A percentile compares a stretch with the other conserved stretches of the same genome.
phyloP scores from a whole-genome alignment of 1,140 invertebrate genomes.

The Acromyrmex echinatior region DNA sequence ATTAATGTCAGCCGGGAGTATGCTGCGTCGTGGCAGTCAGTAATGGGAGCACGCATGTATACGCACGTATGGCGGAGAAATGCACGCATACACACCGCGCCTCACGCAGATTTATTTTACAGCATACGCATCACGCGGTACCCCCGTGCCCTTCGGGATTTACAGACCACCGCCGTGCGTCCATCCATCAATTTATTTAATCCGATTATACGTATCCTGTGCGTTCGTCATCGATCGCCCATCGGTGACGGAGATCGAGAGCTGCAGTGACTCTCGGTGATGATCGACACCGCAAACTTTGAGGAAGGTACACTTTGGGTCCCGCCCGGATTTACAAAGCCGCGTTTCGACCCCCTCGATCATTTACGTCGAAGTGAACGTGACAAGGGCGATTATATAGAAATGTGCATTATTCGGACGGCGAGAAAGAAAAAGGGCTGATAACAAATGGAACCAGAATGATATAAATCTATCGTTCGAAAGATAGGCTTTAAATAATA shows the following conservation, averaged over 20 bases:
- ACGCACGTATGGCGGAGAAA: not conserved
- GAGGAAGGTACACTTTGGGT: conserved; percentile 23
- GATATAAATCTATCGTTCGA: not conserved
- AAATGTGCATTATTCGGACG: conserved; percentile 7
- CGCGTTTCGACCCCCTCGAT: conserved; percentile 5
- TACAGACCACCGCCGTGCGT: conserved; percentile 73
- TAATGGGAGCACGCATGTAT: not conserved
- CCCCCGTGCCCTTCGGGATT: conserved; percentile 72
- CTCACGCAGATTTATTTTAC: conserved; percentile 81
- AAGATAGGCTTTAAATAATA: not conserved
- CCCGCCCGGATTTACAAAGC: not conserved
- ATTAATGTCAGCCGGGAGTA: conserved; percentile 68
- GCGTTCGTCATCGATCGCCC: conserved; percentile 79
- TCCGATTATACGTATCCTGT: conserved; percentile 81
- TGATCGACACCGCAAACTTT: conserved; percentile 62
- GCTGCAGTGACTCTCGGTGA: conserved; percentile 54
- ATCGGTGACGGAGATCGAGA: conserved; percentile 67
- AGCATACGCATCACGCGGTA: conserved; percentile 69
- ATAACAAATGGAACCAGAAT: not conserved
- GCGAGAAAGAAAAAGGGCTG: not conserved
- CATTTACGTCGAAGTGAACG: conserved; percentile 2
- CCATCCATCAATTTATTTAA: conserved; percentile 84
- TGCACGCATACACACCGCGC: conserved; percentile 42
- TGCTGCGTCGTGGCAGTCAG: not conserved
- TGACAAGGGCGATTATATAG: conserved; percentile 16